Evolutionary conservation across 2,113 vertebrate genomes (phyloP).

Genomic region (Strix aluco): DNA sequence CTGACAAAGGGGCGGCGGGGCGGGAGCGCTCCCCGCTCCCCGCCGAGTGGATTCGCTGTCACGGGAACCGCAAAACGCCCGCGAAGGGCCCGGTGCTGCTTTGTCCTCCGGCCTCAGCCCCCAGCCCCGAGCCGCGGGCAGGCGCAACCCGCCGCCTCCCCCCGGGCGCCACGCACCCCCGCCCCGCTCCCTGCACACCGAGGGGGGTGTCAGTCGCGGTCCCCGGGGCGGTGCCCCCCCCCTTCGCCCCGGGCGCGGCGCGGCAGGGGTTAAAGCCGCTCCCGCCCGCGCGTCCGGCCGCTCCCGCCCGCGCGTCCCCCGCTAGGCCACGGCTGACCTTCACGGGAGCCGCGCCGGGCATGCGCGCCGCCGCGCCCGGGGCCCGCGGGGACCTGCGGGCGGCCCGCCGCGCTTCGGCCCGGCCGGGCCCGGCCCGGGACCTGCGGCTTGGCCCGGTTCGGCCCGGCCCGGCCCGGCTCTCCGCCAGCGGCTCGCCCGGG

Average conservation of each 20-base stretch:
- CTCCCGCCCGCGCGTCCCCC: not conserved
- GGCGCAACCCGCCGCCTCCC: not conserved
- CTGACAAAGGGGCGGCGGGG: not conserved
- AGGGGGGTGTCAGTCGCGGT: not conserved
- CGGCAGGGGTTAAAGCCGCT: slow-evolving; percentile 65
- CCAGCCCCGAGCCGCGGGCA: not conserved
- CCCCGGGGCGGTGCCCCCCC: not conserved
- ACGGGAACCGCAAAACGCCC: not conserved
- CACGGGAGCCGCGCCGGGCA: slow-evolving; percentile 63
- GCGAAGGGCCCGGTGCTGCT: not conserved
- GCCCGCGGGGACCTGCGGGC: not conserved
- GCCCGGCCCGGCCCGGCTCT: not conserved
- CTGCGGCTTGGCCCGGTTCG: not conserved
- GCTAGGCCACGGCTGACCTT: slow-evolving; percentile 73
- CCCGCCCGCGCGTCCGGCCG: not conserved
- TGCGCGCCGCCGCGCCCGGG: slow-evolving; percentile 16
- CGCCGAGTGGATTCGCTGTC: fast-evolving
- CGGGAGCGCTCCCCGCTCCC: not conserved
- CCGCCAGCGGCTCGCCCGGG: not conserved
- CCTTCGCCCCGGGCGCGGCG: not conserved
- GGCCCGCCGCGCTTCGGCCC: not conserved
- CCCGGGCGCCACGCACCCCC: not conserved
- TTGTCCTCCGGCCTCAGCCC: not conserved
- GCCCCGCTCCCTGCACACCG: not conserved
- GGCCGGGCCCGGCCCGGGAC: not conserved